These are phyloP conservation scores for Teleiodes luculella DNA, from an alignment of 2,888 invertebrate genomes.

Conservation along the genomic window DNA sequence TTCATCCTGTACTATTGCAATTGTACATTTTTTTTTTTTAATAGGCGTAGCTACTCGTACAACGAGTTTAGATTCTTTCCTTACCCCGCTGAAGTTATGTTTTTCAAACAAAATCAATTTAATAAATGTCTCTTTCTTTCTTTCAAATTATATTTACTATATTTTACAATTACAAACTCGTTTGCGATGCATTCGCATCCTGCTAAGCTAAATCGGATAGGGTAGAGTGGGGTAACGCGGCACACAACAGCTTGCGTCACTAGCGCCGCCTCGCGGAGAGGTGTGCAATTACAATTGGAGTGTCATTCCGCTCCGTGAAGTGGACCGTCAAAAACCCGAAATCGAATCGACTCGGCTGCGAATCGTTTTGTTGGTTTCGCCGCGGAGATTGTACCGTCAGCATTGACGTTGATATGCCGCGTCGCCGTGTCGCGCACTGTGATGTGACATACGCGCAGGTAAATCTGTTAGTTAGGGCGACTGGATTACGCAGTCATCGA, in stretches of 20 bases:
- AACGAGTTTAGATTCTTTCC: too few species aligned
- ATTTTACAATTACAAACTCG: too few species aligned
- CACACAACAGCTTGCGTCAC: slow-evolving; percentile 14
- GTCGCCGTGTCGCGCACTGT: too few species aligned
- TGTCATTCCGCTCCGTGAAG: slow-evolving; percentile 44
- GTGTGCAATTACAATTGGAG: slow-evolving; percentile 48
- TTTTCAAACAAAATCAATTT: too few species aligned
- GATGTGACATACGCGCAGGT: not conserved
- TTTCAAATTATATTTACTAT: too few species aligned
- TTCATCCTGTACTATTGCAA: too few species aligned
- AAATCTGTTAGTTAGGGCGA: slow-evolving; percentile 3
- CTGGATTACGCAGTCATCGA: not conserved
- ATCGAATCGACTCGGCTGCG: slow-evolving; percentile 42
- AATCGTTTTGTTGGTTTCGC: slow-evolving; percentile 32
- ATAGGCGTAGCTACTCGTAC: too few species aligned
- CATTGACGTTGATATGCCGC: slow-evolving; percentile 7
- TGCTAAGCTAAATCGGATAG: not conserved
- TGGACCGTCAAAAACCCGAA: slow-evolving; percentile 55
- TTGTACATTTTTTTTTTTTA: too few species aligned
- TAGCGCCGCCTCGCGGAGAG: slow-evolving; percentile 43
- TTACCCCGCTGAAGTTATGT: too few species aligned
- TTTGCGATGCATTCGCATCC: too few species aligned
- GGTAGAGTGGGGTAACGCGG: not conserved
- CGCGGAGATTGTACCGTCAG: slow-evolving; percentile 19
- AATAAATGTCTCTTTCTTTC: too few species aligned